These are phyloP conservation scores for Halichondria panicea DNA, from an alignment of 37 sponge, comb jelly and placozoan species.

Conservation along the genomic window DNA sequence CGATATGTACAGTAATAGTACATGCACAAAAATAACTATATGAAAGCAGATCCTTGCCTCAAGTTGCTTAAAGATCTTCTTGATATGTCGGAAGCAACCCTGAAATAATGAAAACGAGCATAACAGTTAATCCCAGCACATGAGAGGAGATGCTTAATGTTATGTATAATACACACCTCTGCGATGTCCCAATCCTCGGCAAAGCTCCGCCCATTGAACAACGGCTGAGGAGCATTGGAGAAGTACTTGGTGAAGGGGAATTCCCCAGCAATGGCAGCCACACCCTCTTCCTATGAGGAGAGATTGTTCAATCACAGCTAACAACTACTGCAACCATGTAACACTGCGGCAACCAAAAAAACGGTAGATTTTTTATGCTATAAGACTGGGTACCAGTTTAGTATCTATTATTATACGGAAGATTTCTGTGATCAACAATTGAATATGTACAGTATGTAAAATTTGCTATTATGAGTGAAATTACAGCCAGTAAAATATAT, in stretches of 20 bases:
- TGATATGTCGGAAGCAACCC: slow-evolving; percentile 96
- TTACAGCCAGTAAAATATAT: too few species aligned
- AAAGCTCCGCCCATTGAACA: slow-evolving; percentile 83
- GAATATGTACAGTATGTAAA: too few species aligned
- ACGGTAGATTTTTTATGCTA: too few species aligned
- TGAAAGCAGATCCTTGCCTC: slow-evolving; percentile 48
- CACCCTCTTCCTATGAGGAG: slow-evolving; percentile 32
- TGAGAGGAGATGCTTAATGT: neutral
- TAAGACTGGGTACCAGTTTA: too few species aligned
- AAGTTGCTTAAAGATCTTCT: slow-evolving; percentile 91
- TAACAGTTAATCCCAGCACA: too few species aligned
- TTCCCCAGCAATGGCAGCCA: slow-evolving; percentile 57
- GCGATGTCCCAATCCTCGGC: slow-evolving; percentile 92
- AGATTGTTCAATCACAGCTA: neutral
- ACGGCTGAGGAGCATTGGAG: slow-evolving; percentile 91
- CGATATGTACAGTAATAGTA: neutral
- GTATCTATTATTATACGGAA: too few species aligned
- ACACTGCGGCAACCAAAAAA: too few species aligned
- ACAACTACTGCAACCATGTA: too few species aligned
- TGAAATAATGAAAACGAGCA: neutral
- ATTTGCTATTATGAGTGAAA: too few species aligned
- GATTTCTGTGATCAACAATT: too few species aligned
- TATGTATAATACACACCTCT: slow-evolving; percentile 59
- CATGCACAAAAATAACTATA: neutral
- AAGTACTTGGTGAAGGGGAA: slow-evolving; percentile 95